Conservation (phyloP, 2,113 vertebrate genomes). For the Gymnorhina tibicen region DNA sequence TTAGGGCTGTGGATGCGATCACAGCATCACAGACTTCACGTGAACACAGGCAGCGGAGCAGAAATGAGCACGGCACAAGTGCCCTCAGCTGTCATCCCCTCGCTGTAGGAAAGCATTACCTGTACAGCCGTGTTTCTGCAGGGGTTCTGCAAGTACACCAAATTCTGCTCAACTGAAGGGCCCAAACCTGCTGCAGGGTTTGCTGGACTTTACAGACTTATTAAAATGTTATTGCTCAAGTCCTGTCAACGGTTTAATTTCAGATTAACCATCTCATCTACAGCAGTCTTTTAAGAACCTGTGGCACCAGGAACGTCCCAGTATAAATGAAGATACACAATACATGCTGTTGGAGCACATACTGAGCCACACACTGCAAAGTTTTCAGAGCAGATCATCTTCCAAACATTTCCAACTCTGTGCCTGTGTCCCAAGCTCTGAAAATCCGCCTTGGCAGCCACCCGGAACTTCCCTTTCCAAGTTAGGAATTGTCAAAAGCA, state of each 20-base stretch:
- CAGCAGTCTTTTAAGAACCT: not conserved
- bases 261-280: not conserved
- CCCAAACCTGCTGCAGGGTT: not conserved
- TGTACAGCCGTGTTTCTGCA: accelerated
- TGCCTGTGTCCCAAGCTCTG: not conserved
- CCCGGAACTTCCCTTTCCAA: not conserved
- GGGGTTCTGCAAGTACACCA: not conserved
- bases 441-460: not conserved
- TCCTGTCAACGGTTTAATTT: not conserved
- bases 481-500: not conserved
- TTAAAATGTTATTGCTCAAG: not conserved
- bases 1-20: not conserved
- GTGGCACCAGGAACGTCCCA: accelerated
- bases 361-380: not conserved
- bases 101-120: accelerated
- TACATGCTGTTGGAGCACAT: accelerated
- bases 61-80: not conserved
- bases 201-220: not conserved
- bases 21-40: not conserved
- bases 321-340: not conserved
- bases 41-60: not conserved
- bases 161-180: not conserved
- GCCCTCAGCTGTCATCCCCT: not conserved
- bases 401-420: not conserved
- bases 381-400: not conserved